Conservation (phyloP, 2,888 invertebrate species). For the Lottia scabra region DNA sequence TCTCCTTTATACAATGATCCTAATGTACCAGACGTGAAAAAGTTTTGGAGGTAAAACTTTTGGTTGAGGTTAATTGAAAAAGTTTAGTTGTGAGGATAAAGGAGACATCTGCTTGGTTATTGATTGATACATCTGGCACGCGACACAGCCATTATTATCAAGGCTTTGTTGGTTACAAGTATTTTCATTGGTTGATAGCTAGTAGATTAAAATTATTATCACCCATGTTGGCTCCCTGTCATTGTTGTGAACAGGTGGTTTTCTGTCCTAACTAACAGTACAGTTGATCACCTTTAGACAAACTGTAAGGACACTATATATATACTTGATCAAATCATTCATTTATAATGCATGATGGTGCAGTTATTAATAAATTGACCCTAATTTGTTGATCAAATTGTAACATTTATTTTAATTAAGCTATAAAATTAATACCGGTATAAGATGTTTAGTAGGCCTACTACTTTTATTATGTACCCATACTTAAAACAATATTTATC, state of each 20-base stretch:
- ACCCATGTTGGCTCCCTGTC: background rate
- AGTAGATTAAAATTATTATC: background rate
- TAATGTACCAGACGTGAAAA: background rate
- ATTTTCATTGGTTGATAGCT: background rate
- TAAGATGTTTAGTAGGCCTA: too few species aligned
- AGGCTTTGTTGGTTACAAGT: background rate
- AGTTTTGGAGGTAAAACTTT: background rate
- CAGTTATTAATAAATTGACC: too few species aligned
- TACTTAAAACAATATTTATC: too few species aligned
- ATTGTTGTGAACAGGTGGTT: conserved; percentile 6
- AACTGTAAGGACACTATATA: too few species aligned
- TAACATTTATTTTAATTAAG: too few species aligned
- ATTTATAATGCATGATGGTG: too few species aligned
- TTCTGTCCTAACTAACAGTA: background rate
- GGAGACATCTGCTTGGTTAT: background rate
- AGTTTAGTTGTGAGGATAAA: background rate
- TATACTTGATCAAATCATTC: too few species aligned
- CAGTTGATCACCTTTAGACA: too few species aligned
- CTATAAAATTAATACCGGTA: too few species aligned
- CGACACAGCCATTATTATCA: background rate
- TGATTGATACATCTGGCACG: conserved; percentile 4
- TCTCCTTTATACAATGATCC: too few species aligned
- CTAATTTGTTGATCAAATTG: too few species aligned
- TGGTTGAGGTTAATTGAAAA: background rate
- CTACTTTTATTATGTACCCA: too few species aligned